A percentile compares a stretch with the other conserved stretches of the same genome.
Conservation (phyloP, 2,113 vertebrate genomes). For the Acanthisitta chloris region DNA sequence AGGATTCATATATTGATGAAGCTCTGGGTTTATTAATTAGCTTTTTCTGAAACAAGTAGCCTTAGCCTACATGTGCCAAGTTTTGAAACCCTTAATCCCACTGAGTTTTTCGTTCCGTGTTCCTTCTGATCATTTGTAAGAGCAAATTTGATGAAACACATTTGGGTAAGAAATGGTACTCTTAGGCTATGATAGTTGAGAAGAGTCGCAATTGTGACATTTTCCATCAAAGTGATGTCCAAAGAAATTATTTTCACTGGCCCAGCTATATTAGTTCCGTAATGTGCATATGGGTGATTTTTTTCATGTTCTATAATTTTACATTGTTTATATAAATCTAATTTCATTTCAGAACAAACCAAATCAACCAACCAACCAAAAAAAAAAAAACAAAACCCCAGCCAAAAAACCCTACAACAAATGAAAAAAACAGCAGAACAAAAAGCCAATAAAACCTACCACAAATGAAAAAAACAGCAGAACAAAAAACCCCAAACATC, state of each 20-base stretch:
- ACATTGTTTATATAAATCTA: background rate
- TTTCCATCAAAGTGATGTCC: background rate
- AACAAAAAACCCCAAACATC: rapidly evolving
- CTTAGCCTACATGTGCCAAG: background rate
- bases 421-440: too few species aligned
- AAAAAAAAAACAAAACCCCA: background rate
- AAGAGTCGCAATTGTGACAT: background rate
- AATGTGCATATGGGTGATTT: background rate
- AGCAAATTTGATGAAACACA: background rate
- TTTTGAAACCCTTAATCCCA: background rate
- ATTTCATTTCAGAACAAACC: background rate
- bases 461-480: too few species aligned
- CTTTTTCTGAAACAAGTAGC: background rate
- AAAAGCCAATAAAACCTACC: too few species aligned
- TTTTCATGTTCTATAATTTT: background rate
- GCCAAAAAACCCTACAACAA: too few species aligned
- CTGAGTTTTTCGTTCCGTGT: background rate
- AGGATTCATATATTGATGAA: background rate
- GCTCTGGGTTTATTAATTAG: background rate
- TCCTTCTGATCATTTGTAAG: background rate
- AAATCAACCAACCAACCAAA: background rate
- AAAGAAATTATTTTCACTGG: background rate
- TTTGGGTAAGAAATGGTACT: background rate
- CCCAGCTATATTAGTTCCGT: background rate
- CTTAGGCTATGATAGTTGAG: background rate